Evolutionary conservation across 2,113 vertebrate genomes (phyloP).

Genomic region (Trematomus loennbergii): DNA sequence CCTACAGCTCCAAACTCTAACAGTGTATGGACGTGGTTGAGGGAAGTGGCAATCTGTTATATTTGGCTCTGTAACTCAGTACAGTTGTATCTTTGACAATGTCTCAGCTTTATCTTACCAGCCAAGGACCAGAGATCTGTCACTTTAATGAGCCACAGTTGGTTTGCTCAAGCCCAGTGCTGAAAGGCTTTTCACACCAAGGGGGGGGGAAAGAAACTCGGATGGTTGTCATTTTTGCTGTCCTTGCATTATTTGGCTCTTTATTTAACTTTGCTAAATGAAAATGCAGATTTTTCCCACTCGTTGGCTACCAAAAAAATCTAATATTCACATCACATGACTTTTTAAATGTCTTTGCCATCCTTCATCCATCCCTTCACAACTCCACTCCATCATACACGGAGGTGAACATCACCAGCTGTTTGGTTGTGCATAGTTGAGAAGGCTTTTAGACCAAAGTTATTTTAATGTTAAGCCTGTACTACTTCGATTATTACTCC

Average conservation of each 20-base stretch:
- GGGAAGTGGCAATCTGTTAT: constrained; percentile 45
- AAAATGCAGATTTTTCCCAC: not conserved
- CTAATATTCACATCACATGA: not conserved
- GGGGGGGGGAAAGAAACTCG: not conserved
- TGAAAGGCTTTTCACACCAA: constrained; percentile 36
- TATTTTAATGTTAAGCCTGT: constrained; percentile 56
- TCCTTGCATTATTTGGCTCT: not conserved
- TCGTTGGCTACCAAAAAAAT: not conserved
- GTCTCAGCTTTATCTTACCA: constrained; percentile 48
- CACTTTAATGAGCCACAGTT: constrained; percentile 45
- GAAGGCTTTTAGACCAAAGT: constrained; percentile 11
- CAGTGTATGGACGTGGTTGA: constrained; percentile 8
- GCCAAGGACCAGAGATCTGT: constrained; percentile 49
- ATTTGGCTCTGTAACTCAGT: constrained; percentile 54
- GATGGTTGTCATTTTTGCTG: not conserved
- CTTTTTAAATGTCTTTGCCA: not conserved
- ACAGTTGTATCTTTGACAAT: constrained; percentile 53
- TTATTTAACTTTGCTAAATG: not conserved
- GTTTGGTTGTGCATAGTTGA: not conserved
- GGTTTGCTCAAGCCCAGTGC: not conserved
- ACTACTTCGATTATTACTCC: constrained; percentile 13
- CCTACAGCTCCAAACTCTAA: not conserved
- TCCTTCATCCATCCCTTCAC: not conserved
- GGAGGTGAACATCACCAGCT: constrained; percentile 6
- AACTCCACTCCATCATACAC: constrained; percentile 1